Evolutionary conservation across 1,140 invertebrate genomes (phyloP).

Genomic region (Neodiprion pinetum): DNA sequence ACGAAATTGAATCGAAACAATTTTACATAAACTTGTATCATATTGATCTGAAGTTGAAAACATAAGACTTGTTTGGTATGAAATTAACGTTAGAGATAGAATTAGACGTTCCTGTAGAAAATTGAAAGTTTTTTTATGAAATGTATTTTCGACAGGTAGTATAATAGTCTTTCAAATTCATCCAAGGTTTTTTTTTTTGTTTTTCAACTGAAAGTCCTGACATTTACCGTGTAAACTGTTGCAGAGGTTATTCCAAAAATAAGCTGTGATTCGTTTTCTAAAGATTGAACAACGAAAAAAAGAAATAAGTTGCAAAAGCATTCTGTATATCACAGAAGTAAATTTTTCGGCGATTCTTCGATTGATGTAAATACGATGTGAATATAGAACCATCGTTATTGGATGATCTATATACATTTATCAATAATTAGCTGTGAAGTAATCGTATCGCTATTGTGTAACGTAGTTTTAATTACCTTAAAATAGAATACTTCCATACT

Average conservation of each 20-base stretch:
- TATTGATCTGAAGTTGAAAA: not conserved
- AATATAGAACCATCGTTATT: not conserved
- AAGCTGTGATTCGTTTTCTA: not conserved
- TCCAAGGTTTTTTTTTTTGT: too few species aligned
- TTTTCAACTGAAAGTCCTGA: too few species aligned
- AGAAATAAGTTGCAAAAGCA: not conserved
- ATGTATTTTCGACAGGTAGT: too few species aligned
- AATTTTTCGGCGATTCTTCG: not conserved
- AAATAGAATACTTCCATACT: too few species aligned
- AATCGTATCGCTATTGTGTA: not conserved
- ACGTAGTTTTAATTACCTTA: not conserved
- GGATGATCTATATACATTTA: not conserved
- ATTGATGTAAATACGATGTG: not conserved
- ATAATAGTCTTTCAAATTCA: too few species aligned
- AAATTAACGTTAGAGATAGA: not conserved
- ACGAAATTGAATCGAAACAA: not conserved
- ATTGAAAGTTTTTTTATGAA: too few species aligned
- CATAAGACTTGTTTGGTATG: not conserved
- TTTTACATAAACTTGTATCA: not conserved
- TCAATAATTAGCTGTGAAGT: not conserved
- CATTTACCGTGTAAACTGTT: too few species aligned
- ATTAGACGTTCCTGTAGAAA: too few species aligned
- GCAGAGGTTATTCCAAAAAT: slow-evolving; percentile 3
- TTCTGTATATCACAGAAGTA: not conserved
- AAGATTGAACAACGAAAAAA: not conserved